Percentiles rank a stretch among this genome's conserved stretches.
Conservation (phyloP, 2,797 vertebrate species). For the Eidolon dupreanum region DNA sequence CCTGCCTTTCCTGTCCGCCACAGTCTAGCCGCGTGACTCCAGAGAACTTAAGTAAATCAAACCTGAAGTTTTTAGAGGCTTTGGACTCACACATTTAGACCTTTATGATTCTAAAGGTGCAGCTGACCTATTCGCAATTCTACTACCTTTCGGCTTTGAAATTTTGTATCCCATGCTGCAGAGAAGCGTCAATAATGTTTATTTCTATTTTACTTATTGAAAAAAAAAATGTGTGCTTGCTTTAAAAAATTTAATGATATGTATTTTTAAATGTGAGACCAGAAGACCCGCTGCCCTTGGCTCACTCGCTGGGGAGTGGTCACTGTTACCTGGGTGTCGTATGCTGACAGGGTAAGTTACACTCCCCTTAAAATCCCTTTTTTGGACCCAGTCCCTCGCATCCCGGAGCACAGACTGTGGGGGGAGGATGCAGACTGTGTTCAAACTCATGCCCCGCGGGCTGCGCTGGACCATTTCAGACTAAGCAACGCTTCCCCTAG, state of each 20-base stretch:
- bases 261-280: neutral
- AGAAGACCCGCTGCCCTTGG: neutral
- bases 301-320: neutral
- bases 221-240: neutral
- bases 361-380: neutral
- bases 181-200: neutral
- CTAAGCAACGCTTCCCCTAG: neutral
- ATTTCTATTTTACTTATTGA: neutral
- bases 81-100: neutral
- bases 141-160: neutral
- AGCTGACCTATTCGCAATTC: neutral
- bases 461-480: neutral
- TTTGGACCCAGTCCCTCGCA: fast-evolving
- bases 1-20: fast-evolving
- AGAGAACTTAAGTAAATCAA: neutral
- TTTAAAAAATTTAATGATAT: neutral
- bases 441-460: neutral
- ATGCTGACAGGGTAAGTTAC: neutral
- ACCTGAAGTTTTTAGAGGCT: neutral
- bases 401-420: no score
- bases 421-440: fast-evolving
- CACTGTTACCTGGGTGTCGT: fast-evolving
- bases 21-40: fast-evolving
- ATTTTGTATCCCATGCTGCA: neutral
- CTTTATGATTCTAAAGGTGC: neutral